Conservation (phyloP, 2,888 invertebrate genomes). For the Leptinotarsa juncta region DNA sequence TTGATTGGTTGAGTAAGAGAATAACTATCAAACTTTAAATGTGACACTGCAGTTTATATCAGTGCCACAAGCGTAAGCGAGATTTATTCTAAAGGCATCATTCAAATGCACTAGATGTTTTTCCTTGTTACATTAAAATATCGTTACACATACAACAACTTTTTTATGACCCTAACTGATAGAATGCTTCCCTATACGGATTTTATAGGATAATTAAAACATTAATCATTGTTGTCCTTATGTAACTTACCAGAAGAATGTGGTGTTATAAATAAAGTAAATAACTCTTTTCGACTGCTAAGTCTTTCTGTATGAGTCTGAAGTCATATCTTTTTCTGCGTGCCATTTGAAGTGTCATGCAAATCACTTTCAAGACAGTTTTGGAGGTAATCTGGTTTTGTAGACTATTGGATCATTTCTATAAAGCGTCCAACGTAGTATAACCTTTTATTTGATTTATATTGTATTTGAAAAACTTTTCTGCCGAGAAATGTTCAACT, state of each 20-base stretch:
- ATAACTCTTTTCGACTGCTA: constrained; percentile 2
- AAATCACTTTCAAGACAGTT: background rate
- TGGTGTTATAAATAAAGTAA: constrained; percentile 10
- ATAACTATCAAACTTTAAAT: no score
- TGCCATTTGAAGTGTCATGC: background rate
- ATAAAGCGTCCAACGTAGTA: no score
- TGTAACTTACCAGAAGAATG: constrained; percentile 9
- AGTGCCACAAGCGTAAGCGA: no score
- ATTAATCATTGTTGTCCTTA: constrained; percentile 14
- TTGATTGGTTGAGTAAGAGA: no score
- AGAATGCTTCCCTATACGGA: constrained; percentile 9
- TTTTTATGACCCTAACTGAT: constrained; percentile 3
- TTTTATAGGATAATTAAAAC: background rate
- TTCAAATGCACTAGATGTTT: constrained; percentile 4
- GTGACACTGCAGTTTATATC: no score
- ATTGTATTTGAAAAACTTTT: no score
- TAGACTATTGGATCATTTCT: background rate
- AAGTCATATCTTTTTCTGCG: background rate
- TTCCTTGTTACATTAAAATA: constrained; percentile 13
- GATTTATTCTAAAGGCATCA: background rate
- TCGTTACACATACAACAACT: constrained; percentile 4
- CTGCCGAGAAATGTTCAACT: no score
- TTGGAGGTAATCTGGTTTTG: background rate
- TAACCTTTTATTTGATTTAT: no score
- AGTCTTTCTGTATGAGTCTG: background rate